Base-by-base conservation (phyloP, 2,888 invertebrate genomes). In the Nomada lathburiana region DNA sequence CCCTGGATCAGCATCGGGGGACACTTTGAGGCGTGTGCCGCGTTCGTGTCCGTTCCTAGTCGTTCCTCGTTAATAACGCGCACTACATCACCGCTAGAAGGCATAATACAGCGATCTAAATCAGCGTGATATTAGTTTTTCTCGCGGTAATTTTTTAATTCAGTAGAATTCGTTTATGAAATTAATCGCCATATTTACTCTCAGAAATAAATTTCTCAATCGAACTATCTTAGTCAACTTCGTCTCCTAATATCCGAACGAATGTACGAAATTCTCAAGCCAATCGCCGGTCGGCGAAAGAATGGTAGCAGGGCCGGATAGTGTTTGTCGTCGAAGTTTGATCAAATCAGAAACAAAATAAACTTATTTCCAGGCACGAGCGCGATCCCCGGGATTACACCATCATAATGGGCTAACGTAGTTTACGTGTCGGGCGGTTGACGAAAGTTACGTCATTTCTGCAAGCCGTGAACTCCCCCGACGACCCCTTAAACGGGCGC, bases 321-420 rank as follows among this genome's bases (percentile, higher is more conserved):
- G 3, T 16, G 23, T 50, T 26, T 23, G 13, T 16, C 23, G 47
- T 36, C 42, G 23, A 68, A 68, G 55, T 44, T 70, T 26, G 23
- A 44, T 44, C 13, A 7, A 29, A 44, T 26, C 57, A 16, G 2
- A 18, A 20, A 16, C 55, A 16, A 76, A 77, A 73, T 29, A 53
- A 65, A 77, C 74, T 65, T 65, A 73, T 44, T 60, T 29, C 10
- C 13, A 16, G 18, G 18, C 52, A n/a, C 50, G 20, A 13, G 50
- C 68, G 20, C 55, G 47, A 26, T 57, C n/a, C 18, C n/a, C 60
- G 3, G 50, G 55, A 69, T 64, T 59, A 77, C 57, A 50, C 52
- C 63, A 52, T 59, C 42, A 50, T 79, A 70, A 79, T 79, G 76
- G 77, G 57, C 64, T 79, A 77, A 79, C 78, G 64, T 53, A 57